Percentiles rank a stretch among this genome's conserved stretches.
Conservation (phyloP, 2,888 invertebrate genomes). For the Tipula confusa region DNA sequence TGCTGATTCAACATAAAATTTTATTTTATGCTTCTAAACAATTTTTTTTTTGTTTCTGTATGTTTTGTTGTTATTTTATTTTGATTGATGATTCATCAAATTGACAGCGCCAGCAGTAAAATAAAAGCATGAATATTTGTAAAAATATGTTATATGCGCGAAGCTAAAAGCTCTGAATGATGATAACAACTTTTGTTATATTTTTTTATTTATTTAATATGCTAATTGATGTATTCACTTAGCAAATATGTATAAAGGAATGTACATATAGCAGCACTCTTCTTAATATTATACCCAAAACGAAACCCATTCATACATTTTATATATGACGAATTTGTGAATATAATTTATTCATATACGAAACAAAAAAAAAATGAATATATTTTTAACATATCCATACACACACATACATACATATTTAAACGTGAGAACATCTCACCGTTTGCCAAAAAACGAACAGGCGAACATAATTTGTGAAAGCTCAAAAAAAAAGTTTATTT, state of each 20-base stretch:
- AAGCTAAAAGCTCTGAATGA: slow-evolving; percentile 20
- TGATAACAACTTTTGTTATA: neutral
- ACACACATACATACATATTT: neutral
- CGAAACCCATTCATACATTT: neutral
- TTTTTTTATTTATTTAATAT: neutral
- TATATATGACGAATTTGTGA: no score
- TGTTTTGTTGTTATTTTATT: neutral
- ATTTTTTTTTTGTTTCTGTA: neutral
- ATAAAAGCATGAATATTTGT: neutral
- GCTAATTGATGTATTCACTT: slow-evolving; percentile 25
- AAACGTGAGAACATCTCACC: neutral
- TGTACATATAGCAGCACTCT: neutral
- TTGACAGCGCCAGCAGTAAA: slow-evolving; percentile 12
- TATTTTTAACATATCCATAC: neutral
- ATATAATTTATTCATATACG: neutral
- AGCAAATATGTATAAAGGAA: neutral
- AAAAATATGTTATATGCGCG: neutral
- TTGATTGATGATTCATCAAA: slow-evolving; percentile 16
- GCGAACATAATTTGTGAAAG: neutral
- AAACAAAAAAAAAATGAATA: neutral
- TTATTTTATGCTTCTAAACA: neutral
- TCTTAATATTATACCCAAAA: neutral
- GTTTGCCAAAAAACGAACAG: neutral
- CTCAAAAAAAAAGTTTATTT: no score
- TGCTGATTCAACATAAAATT: neutral